A percentile compares a stretch with the other conserved stretches of the same genome.
phyloP scores from a whole-genome alignment of 2,888 invertebrate species.

The Pseudoips prasinana region DNA sequence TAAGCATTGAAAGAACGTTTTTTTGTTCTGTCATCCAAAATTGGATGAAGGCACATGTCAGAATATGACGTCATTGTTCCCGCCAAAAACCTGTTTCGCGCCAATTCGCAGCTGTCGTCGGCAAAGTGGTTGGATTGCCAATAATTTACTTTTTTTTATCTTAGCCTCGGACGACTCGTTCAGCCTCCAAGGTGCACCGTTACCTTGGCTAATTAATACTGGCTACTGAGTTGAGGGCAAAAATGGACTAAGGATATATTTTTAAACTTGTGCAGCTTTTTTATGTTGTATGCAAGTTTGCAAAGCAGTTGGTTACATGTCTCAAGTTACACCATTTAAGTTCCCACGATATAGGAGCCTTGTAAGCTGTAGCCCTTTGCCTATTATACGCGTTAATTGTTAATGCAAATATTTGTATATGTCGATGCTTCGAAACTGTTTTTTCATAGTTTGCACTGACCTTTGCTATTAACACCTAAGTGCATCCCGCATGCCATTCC shows the following conservation, averaged over 20 bases:
- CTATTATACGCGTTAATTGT: slow-evolving; percentile 29
- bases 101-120: slow-evolving; percentile 78
- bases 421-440: slow-evolving; percentile 16
- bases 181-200: slow-evolving; percentile 69
- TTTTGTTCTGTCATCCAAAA: slow-evolving; percentile 57
- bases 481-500: slow-evolving; percentile 8
- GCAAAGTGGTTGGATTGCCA: slow-evolving; percentile 57
- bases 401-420: slow-evolving; percentile 27
- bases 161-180: slow-evolving; percentile 49
- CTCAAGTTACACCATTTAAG: slow-evolving; percentile 27
- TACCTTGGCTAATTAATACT: slow-evolving; percentile 56
- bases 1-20: slow-evolving; percentile 51
- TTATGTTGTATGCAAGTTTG: slow-evolving; percentile 20
- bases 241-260: slow-evolving; percentile 20
- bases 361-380: slow-evolving; percentile 20
- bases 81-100: slow-evolving; percentile 74
- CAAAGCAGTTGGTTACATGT: slow-evolving; percentile 19
- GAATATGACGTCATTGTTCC: slow-evolving; percentile 72
- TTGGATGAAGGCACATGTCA: slow-evolving; percentile 65
- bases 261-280: slow-evolving; percentile 6
- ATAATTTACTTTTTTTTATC: slow-evolving; percentile 58
- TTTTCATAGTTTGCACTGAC: slow-evolving; percentile 17
- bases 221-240: slow-evolving; percentile 33
- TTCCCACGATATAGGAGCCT: slow-evolving; percentile 38
- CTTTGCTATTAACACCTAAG: slow-evolving; percentile 17